Percentiles rank a stretch among this genome's conserved stretches.
Conservation (phyloP, 2,113 vertebrate species). For the Melanocharis versteri region DNA sequence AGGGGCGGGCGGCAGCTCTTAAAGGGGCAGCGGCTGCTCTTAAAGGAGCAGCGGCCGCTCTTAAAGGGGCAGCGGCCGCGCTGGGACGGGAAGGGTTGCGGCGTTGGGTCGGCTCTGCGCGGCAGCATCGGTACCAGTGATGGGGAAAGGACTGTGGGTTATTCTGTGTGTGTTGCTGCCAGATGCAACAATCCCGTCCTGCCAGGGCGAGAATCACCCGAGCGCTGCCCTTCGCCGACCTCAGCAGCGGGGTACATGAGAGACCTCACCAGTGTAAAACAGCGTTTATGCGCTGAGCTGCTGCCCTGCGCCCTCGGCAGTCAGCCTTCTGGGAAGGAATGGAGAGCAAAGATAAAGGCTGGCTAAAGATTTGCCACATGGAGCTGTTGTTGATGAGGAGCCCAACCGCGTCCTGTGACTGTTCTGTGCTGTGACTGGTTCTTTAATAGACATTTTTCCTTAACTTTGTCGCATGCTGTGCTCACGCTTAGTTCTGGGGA, state of each 20-base stretch:
- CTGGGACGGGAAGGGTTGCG: rapidly evolving
- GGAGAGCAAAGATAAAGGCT: neutral
- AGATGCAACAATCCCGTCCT: neutral
- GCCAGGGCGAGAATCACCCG: neutral
- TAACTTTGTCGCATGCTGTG: neutral
- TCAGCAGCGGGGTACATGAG: rapidly evolving
- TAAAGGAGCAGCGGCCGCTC: constrained; percentile 56
- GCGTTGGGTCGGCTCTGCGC: rapidly evolving
- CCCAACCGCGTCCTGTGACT: rapidly evolving
- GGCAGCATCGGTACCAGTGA: rapidly evolving
- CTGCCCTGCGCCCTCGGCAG: rapidly evolving
- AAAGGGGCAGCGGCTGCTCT: constrained; percentile 44
- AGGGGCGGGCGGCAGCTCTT: constrained; percentile 28
- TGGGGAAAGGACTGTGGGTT: rapidly evolving
- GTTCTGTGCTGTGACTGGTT: neutral
- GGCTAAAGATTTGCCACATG: neutral
- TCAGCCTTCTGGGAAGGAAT: rapidly evolving
- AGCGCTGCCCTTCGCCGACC: neutral
- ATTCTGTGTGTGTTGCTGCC: neutral
- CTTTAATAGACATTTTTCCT: too few relatives aligned
- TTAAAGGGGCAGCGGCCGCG: constrained; percentile 51
- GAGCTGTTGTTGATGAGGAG: too few relatives aligned
- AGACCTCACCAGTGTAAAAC: rapidly evolving
- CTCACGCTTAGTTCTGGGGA: neutral
- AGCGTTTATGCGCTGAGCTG: rapidly evolving